Conservation (phyloP, 2,888 invertebrate genomes). For the Ochropleura leucogaster region DNA sequence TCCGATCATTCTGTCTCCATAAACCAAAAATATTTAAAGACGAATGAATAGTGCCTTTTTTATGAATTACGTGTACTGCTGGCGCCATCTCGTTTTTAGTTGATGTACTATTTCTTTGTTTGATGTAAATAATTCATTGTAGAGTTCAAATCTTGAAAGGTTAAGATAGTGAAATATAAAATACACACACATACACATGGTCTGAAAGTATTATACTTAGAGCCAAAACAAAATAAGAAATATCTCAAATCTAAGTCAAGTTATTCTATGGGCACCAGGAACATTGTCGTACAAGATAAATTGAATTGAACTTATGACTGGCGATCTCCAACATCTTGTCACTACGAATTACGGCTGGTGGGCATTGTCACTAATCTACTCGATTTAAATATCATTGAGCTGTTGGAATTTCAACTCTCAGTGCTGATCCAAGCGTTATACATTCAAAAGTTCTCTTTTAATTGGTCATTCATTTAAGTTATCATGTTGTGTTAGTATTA, state of each 20-base stretch:
- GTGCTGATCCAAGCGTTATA: neutral
- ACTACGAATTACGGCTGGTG: neutral
- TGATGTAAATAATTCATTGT: neutral
- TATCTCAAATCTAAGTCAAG: neutral
- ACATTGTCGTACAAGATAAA: neutral
- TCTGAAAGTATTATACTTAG: neutral
- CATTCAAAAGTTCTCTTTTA: neutral
- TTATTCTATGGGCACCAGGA: neutral
- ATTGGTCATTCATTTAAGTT: neutral
- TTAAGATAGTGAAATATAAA: neutral
- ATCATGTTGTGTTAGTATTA: neutral
- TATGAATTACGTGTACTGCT: neutral
- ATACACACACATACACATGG: neutral
- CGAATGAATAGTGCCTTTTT: neutral
- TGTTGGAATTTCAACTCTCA: neutral
- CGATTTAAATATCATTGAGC: neutral
- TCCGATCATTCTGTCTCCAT: neutral
- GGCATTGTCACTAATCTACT: neutral
- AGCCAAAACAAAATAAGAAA: neutral
- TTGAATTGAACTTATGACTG: neutral
- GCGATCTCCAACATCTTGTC: slow-evolving; percentile 3
- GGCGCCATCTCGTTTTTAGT: slow-evolving; percentile 8
- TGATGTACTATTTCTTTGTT: neutral
- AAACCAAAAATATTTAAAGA: neutral
- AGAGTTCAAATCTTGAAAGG: neutral